Evolutionary conservation across 2,797 vertebrate genomes (phyloP).

Genomic region (Silurus aristotelis): DNA sequence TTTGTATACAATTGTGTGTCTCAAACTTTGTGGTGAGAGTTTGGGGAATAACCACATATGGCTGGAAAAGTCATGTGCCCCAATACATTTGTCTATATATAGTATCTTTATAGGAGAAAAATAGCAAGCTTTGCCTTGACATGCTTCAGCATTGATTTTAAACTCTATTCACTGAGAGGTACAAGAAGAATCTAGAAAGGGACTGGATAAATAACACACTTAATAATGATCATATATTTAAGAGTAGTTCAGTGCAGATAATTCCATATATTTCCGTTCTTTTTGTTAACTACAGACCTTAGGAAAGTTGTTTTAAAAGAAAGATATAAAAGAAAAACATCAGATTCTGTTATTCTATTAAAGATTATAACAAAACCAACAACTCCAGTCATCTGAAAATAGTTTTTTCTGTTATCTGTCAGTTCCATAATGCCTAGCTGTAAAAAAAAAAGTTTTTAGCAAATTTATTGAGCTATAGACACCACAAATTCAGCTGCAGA

Average conservation of each 20-base stretch:
- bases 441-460: neutral
- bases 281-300: neutral
- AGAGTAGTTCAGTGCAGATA: neutral
- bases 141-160: neutral
- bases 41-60: no score
- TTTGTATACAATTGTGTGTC: no score
- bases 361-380: neutral
- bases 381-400: neutral
- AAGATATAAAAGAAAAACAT: neutral
- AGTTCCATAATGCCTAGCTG: neutral
- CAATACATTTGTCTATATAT: no score
- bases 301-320: neutral
- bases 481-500: no score
- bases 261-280: neutral
- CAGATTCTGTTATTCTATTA: neutral
- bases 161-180: neutral
- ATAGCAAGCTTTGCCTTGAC: neutral
- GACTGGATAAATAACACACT: neutral
- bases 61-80: no score
- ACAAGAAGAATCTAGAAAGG: neutral
- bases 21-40: no score
- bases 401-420: neutral
- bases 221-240: neutral
- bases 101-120: neutral
- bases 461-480: neutral